Evolutionary conservation across 2,113 vertebrate genomes (phyloP).

Genomic region (Oenanthe melanoleuca): DNA sequence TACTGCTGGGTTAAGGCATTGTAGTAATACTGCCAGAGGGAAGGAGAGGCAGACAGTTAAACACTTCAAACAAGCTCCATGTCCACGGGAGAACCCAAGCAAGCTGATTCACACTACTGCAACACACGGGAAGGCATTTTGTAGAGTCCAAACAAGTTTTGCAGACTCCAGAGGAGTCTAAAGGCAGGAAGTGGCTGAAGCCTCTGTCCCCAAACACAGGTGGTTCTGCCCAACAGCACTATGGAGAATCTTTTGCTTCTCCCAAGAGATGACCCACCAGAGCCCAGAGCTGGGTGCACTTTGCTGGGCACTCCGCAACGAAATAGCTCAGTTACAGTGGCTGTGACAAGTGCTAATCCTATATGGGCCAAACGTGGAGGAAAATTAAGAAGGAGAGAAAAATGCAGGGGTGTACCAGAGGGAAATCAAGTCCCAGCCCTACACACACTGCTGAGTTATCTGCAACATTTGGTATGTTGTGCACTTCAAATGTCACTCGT

Average conservation of each 20-base stretch:
- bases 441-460: not conserved
- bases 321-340: not conserved
- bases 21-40: constrained; percentile 89
- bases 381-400: not conserved
- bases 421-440: not conserved
- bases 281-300: not conserved
- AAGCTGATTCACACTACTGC: not conserved
- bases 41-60: not conserved
- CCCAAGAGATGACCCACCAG: not conserved
- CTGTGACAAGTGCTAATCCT: not conserved
- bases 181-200: not conserved
- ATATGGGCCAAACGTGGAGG: not conserved
- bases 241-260: not conserved
- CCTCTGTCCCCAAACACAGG: not conserved
- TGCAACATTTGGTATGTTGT: not conserved
- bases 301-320: not conserved
- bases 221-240: not conserved
- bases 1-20: constrained; percentile 97
- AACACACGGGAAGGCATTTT: not conserved
- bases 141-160: not conserved
- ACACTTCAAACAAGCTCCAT: not conserved
- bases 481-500: not conserved
- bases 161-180: not conserved
- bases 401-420: not conserved
- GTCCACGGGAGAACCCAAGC: not conserved